Base-by-base conservation (phyloP, 2,797 vertebrate genomes). In the Champsocephalus esox region DNA sequence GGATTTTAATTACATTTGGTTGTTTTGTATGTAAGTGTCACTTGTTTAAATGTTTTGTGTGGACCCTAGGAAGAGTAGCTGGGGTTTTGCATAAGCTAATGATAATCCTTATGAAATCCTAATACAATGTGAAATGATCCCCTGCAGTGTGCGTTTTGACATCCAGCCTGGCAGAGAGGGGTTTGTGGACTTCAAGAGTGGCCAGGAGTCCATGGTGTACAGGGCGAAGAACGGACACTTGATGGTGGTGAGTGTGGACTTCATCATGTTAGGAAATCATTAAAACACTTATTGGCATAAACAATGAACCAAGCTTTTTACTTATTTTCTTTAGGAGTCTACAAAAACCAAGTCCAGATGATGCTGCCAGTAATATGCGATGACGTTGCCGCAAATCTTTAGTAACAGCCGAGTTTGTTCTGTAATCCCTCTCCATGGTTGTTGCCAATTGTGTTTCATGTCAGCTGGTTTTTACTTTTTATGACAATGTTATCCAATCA, bases 161-260 rank as follows among this genome's bases (percentile, higher is more conserved):
- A 93, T 98, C 32, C 94, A 97, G 87, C 95, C 96, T 0, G 97
- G 97, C 60, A 97, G 96, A 91, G 96, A 97, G 79, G 97, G 96
- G 0, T 96, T 96, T 0, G 96, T 99, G 49, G 95, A 97, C 91
- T 99, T 99, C 73, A 91, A 93, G 0, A 94, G 94, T 0, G 98
- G 97, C 28, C 94, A 94, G 14, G 96, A 97, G 89, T 91, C 94
- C 3, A 96, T 96, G 87, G 93, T 99, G 86, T 99, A 97, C 92
- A 96, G 96, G 92, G 95, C 96, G 60, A 99, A 97, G 93, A 97
- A 95, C 0, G 98, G 98, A 66, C 97, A 96, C 19, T 84, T 99
- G 74, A 97, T 94, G 66, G 98, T 99, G 97, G 98, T 99, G 87
- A 96, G 97, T 84, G 14, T 43, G 28, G 9, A 59, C n/a, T 34